Evolutionary conservation across 2,888 invertebrate species (phyloP).

Genomic region (Entomobrya proxima): DNA sequence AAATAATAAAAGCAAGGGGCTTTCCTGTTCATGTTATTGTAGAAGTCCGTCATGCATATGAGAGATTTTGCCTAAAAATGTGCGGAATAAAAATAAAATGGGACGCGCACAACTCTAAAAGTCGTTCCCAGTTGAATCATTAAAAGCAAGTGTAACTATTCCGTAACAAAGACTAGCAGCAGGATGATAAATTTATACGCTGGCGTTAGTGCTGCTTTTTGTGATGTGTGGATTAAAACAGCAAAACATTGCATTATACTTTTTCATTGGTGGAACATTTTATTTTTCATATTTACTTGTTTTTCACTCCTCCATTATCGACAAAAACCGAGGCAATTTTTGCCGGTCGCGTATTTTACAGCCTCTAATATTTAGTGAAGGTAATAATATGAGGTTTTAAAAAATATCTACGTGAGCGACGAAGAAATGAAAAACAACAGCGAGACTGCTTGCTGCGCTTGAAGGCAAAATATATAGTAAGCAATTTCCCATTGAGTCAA

Average conservation of each 20-base stretch:
- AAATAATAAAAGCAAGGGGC: no score
- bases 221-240: no score
- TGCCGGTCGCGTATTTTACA: slow-evolving; percentile 56
- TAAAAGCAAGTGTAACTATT: not conserved
- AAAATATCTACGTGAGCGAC: slow-evolving; percentile 29
- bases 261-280: not conserved
- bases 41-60: no score
- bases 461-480: slow-evolving; percentile 55
- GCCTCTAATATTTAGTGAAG: slow-evolving; percentile 48
- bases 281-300: not conserved
- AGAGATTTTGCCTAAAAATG: no score
- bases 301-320: slow-evolving; percentile 20
- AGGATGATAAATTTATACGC: not conserved
- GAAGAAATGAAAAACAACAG: slow-evolving; percentile 49
- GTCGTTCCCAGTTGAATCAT: not conserved
- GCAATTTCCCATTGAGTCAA: slow-evolving; percentile 63
- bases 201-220: not conserved
- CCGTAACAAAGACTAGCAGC: not conserved
- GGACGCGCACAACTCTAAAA: not conserved
- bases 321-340: slow-evolving; percentile 54
- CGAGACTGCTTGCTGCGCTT: slow-evolving; percentile 62
- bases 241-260: not conserved
- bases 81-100: no score
- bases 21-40: no score
- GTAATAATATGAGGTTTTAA: slow-evolving; percentile 56